Base-by-base conservation (phyloP, 2,797 vertebrate genomes). In the Tiaroga cobitis region DNA sequence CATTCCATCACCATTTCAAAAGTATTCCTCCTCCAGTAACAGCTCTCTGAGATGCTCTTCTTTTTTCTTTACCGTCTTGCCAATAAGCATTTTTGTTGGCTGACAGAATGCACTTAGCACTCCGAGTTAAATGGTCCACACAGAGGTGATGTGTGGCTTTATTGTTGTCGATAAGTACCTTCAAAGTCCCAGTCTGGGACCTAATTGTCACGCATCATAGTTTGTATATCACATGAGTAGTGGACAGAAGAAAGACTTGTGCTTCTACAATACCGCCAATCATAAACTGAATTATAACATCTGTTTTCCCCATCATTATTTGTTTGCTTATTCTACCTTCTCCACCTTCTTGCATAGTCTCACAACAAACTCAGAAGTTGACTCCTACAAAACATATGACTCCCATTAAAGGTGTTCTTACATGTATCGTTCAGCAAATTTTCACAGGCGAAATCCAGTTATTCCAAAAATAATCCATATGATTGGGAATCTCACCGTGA, bases 61-160 rank as follows among this genome's bases (percentile, higher is more conserved):
- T 59, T 46, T 83, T 32, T 68, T 18, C 15, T 46, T 29, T 70
- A 51, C 63, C 29, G 69, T 56, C 39, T 26, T 72, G 41, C 72
- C 86, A 85, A 41, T 65, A 76, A 78, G n/a, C n/a, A 29, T 68
- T 78, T 78, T 56, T 72, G 65, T 78, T 72, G 6, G 6, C 68
- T 32, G 32, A 34, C 63, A 54, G 70, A 61, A 75, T 82, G 43
- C 85, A 65, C 74, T 77, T 84, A 75, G 56, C 68, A 26, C 76
- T 81, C 39, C 10, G 26, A 82, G 79, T 80, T 88, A 86, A 86
- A 86, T 79, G 72, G 32, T 61, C 87, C 80, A 49, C 49, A 41
- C 82, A 80, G 75, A 69, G 29, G 37, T 24, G 74, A 77, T 65
- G 83, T 87, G 82, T 88, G 82, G 75, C 80, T 86, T 86, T 87